Base-by-base conservation (phyloP, 2,113 vertebrate genomes). In the Mesoclemmys tuberculata region DNA sequence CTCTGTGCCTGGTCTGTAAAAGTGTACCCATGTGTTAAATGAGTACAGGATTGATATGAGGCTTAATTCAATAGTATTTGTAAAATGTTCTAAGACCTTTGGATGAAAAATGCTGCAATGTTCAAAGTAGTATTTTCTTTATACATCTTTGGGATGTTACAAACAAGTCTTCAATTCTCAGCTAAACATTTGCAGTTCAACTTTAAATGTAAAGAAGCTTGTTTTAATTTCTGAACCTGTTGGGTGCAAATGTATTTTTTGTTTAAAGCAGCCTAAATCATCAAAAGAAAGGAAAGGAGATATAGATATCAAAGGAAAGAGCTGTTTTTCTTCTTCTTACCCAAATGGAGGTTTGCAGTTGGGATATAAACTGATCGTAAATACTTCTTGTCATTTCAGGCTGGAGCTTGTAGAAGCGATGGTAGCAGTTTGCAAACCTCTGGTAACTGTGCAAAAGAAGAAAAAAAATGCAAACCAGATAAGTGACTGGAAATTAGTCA, bases 341-440 rank as follows among this genome's bases (percentile, higher is more conserved):
- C 98, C 98, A 96, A 75, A 99, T 93, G 7, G 98, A 97, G 1
- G 78, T 89, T 92, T 97, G 98, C 35, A 99, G 79, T 92, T 99
- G 98, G 46, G 97, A 93, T n/a, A 99, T 80, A 80, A 99, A 99
- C 97, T 99, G 99, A 38, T 99, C 98, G 48, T 99, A 98, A 87
- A 99, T 98, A 82, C 95, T 97, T 90, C 98, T 97, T 11, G 98
- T 99, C 97, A 98, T 87, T 95, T 98, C 97, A 4, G 99, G 99
- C 89, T 99, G 98, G 35, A 98, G 93, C 88, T 98, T 97, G 96
- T 98, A 99, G 93, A 99, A 97, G 4, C 97, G 95, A 85, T 97
- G 98, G 95, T 99, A 99, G 49, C 96, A 99, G 83, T 61, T 97
- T 1, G 98, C 95, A 35, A 99, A 99, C 74, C 98, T 98, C 97